A percentile compares a stretch with the other conserved stretches of the same genome.
phyloP scores from a whole-genome alignment of 23 tunicate species.

The Aplidium turbinatum region DNA sequence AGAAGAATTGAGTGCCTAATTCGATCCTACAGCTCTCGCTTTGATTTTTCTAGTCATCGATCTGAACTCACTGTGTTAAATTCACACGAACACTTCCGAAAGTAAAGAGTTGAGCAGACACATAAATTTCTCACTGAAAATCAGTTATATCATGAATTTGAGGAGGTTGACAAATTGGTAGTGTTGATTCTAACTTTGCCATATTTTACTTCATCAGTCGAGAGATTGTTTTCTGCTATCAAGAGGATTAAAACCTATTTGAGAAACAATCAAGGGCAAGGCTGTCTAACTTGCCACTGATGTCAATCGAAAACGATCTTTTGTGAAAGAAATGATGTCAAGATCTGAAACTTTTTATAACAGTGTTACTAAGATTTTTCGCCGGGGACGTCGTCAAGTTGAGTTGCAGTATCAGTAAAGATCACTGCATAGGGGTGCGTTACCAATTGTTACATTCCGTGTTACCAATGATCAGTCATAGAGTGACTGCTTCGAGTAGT shows the following conservation, averaged over 20 bases:
- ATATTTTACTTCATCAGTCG: constrained; percentile 11
- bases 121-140: background rate
- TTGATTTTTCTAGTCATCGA: constrained; percentile 6
- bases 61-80: constrained; percentile 11
- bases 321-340: background rate
- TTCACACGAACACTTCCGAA: constrained; percentile 17
- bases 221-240: background rate
- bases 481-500: too few species aligned
- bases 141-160: background rate
- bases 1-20: background rate
- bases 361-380: background rate
- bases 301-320: constrained; percentile 20
- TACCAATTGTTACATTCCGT: too few species aligned
- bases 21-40: constrained; percentile 2
- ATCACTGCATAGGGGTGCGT: background rate
- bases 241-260: constrained; percentile 3
- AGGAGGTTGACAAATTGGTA: background rate
- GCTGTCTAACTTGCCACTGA: background rate
- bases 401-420: constrained; percentile 3
- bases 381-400: background rate
- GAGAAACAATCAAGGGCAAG: constrained; percentile 2
- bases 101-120: background rate
- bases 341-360: background rate
- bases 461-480: too few species aligned
- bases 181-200: background rate